These are phyloP conservation scores for Eleutherodactylus coqui DNA, from an alignment of 2,797 vertebrate species.

Conservation along the genomic window DNA sequence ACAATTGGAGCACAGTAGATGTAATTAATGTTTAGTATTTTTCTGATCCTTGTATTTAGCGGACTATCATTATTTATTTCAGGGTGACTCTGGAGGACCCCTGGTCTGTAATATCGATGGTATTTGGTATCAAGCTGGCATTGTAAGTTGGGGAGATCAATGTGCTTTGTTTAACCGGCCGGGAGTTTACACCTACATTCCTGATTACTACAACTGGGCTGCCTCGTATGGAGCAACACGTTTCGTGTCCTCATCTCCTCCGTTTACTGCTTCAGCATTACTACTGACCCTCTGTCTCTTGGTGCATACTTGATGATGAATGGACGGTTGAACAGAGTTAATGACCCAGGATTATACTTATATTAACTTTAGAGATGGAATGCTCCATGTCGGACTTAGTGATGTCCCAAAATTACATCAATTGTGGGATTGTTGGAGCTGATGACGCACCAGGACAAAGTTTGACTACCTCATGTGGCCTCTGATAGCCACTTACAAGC, in stretches of 20 bases:
- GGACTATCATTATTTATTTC: not conserved
- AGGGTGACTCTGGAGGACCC: conserved; percentile 46
- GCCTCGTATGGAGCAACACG: too few species aligned
- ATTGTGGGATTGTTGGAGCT: too few species aligned
- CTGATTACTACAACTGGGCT: not conserved
- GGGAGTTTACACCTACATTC: conserved; percentile 20
- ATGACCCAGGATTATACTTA: too few species aligned
- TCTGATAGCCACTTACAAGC: too few species aligned
- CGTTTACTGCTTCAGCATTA: not conserved
- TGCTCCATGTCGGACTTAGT: too few species aligned
- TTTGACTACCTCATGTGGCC: too few species aligned
- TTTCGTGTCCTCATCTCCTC: not conserved
- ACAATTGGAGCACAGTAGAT: too few species aligned
- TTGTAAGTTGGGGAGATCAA: conserved; percentile 28
- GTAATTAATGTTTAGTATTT: not conserved
- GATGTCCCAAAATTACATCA: too few species aligned
- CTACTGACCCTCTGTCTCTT: not conserved
- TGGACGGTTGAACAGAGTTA: too few species aligned
- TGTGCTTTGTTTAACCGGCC: conserved; percentile 25
- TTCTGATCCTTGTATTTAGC: not conserved
- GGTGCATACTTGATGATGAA: not conserved
- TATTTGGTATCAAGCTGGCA: conserved; percentile 6
- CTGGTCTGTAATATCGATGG: conserved; percentile 6
- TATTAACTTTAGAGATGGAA: too few species aligned
- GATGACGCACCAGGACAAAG: too few species aligned